phyloP scores from a whole-genome alignment of 2,797 vertebrate species.

The Acipenser ruthenus region DNA sequence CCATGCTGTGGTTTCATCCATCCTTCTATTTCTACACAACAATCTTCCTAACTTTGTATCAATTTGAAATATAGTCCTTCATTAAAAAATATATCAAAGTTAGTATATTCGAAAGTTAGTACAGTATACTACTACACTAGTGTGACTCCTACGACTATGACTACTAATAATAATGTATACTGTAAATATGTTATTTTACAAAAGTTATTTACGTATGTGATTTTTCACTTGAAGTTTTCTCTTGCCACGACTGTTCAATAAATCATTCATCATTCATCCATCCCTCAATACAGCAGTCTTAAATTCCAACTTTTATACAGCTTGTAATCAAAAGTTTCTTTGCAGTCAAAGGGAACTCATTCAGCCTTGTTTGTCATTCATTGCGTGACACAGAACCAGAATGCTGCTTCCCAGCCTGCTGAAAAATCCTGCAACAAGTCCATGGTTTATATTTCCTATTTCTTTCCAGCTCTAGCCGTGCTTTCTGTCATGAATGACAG shows the following conservation, averaged over 20 bases:
- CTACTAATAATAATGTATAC: too few species aligned
- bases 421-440: constrained; percentile 29
- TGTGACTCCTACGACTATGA: too few species aligned
- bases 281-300: not conserved
- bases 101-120: too few species aligned
- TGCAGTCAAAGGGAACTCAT: not conserved
- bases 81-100: too few species aligned
- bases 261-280: not conserved
- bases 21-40: too few species aligned
- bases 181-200: too few species aligned
- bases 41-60: too few species aligned
- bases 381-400: constrained; percentile 60
- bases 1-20: too few species aligned
- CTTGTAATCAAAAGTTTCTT: constrained; percentile 4
- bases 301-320: constrained; percentile 1
- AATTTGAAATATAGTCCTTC: too few species aligned
- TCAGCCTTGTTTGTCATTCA: constrained; percentile 34
- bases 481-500: constrained; percentile 61
- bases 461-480: constrained; percentile 49
- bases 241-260: not conserved
- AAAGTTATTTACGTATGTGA: too few species aligned
- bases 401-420: constrained; percentile 34
- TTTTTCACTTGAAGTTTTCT: not conserved
- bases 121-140: too few species aligned
- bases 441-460: constrained; percentile 46